Evolutionary conservation across 2,797 vertebrate genomes (phyloP), one percentile per base, ranked within the genome.

Genomic region (Falco cherrug): DNA sequence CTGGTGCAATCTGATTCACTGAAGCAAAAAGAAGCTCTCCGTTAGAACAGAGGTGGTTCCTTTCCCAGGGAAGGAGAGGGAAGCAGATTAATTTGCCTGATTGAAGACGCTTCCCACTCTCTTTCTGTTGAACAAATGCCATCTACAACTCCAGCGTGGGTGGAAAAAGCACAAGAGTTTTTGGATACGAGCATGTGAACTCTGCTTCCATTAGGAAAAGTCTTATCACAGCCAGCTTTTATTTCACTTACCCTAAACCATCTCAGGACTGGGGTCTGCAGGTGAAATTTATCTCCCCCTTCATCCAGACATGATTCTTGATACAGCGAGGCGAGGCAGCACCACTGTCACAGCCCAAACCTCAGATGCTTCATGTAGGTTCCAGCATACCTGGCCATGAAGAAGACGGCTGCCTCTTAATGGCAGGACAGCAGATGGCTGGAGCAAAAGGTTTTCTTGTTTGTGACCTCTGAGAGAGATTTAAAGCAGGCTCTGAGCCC

Each of bases 321-420:
- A 28, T 70, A 14, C 25, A 64, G 33, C 0, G 3, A 84, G n/a
- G 35, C 41, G 39, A 45, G 16, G 26, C 47, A 64, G 6, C n/a
- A 35, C 45, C n/a, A 10, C 22, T 56, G 48, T 16, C 75, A 50
- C 35, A 75, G 73, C 57, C 61, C 0, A 1, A n/a, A 47, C 26
- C 70, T 74, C 29, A 16, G 51, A n/a, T 20, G 20, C 37, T 82
- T 77, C 47, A 48, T 31, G 57, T 41, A 77, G 22, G 20, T 69
- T 41, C 22, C 26, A 28, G 22, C 31, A 16, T 13, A 50, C 14
- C 13, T 1, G 1, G 9, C 33, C 2, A 0, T 21, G 64, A 70
- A 60, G 53, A 80, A 19, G 8, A 43, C 33, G 57, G 13, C 39
- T 79, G 6, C 5, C 5, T 41, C 18, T 31, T 41, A 13, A 25